A percentile compares a stretch with the other conserved stretches of the same genome.
phyloP scores from a whole-genome alignment of 2,888 invertebrate species.

The Stictocephala bisonia region DNA sequence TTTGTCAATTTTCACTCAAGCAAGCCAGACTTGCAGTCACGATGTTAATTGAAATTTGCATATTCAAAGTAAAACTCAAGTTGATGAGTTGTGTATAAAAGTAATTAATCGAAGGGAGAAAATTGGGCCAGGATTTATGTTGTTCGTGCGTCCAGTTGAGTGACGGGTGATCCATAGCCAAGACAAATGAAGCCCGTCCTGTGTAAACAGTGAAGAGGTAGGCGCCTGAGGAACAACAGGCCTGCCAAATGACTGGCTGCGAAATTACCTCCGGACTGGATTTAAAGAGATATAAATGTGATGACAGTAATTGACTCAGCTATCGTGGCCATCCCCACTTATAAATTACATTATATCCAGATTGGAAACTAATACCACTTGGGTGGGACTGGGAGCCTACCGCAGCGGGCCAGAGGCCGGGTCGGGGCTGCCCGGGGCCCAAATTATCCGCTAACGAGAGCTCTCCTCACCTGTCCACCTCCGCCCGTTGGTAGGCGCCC shows the following conservation, averaged over 20 bases:
- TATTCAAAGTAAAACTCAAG: no score
- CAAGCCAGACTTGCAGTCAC: no score
- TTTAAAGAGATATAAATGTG: slow-evolving; percentile 35
- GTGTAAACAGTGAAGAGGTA: slow-evolving; percentile 25
- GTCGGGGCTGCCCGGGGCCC: slow-evolving; percentile 13
- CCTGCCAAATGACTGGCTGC: slow-evolving; percentile 27
- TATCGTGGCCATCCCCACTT: slow-evolving; percentile 18
- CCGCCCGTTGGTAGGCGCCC: no score
- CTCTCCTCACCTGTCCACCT: no score
- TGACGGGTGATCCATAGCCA: no score
- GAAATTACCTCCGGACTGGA: slow-evolving; percentile 31
- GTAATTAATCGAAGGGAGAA: no score
- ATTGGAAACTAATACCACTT: slow-evolving; percentile 29
- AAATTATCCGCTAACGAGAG: neutral
- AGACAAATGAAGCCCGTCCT: neutral
- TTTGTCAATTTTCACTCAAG: no score
- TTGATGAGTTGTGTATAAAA: no score
- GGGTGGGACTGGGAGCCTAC: slow-evolving; percentile 34
- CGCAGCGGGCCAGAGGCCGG: neutral
- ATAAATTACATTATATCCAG: slow-evolving; percentile 22
- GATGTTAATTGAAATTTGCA: no score
- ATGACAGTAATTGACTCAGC: slow-evolving; percentile 21
- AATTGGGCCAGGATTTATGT: no score
- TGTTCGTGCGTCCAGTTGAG: no score
- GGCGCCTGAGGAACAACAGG: slow-evolving; percentile 25